Conservation (phyloP, 2,888 invertebrate species). For the Dorcus hopei region DNA sequence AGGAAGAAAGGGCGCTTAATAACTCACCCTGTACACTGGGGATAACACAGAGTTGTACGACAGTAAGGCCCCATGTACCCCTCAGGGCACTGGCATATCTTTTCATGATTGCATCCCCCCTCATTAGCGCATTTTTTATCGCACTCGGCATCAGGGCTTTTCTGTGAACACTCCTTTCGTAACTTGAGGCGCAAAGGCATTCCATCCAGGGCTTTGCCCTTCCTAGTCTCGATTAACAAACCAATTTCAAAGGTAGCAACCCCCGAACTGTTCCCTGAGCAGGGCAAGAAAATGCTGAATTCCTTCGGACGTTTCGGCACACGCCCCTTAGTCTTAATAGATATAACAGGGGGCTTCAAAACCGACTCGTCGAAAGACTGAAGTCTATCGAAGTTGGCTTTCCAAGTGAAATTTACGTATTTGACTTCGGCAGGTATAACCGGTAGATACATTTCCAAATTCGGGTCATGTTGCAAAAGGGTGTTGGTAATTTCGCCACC, state of each 20-base stretch:
- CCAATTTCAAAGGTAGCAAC: conserved; percentile 86
- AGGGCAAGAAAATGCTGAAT: conserved; percentile 84
- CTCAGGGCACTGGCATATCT: conserved; percentile 83
- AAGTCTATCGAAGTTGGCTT: conserved; percentile 80
- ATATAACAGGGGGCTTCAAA: conserved; percentile 80
- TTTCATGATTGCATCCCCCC: conserved; percentile 79
- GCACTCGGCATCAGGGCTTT: conserved; percentile 90
- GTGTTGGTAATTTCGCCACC: too few relatives aligned
- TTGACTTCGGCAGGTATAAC: conserved; percentile 90
- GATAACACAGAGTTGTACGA: conserved; percentile 85
- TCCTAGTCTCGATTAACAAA: conserved; percentile 75
- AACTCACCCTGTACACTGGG: too few relatives aligned
- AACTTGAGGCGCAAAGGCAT: conserved; percentile 83
- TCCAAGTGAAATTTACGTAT: conserved; percentile 89
- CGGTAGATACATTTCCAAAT: conserved; percentile 84
- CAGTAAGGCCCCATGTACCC: conserved; percentile 91
- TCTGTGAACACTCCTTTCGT: conserved; percentile 90
- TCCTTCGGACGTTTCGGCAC: conserved; percentile 86
- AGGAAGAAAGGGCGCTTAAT: too few relatives aligned
- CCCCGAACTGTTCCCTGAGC: conserved; percentile 84
- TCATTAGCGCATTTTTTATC: conserved; percentile 83
- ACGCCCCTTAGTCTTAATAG: conserved; percentile 80
- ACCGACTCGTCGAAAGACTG: conserved; percentile 82
- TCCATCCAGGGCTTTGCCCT: conserved; percentile 76
- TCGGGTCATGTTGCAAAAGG: too few relatives aligned